phyloP scores from a whole-genome alignment of 2,113 vertebrate genomes.

The Procavia capensis region DNA sequence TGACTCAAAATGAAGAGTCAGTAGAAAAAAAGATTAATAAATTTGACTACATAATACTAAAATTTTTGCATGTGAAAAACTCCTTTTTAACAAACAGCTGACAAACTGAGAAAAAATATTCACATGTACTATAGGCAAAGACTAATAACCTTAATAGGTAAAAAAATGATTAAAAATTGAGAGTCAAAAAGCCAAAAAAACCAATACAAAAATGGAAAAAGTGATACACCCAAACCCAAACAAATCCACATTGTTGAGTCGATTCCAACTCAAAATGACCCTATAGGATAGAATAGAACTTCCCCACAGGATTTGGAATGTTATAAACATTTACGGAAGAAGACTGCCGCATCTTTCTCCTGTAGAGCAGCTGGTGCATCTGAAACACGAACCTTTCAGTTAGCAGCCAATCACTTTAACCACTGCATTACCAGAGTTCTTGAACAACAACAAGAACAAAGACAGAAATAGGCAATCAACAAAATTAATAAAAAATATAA shows the following conservation, averaged over 20 bases:
- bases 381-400: no score
- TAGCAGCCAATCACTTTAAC: no score
- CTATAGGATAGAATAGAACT: no score
- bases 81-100: background rate
- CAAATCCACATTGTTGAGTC: no score
- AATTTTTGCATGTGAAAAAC: background rate
- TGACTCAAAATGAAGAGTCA: background rate
- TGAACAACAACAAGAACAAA: background rate
- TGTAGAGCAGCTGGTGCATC: no score
- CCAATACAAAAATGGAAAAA: background rate
- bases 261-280: no score
- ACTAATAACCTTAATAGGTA: background rate
- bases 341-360: no score
- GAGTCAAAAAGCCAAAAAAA: background rate
- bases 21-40: background rate
- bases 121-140: background rate
- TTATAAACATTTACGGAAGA: no score
- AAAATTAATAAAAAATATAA: background rate
- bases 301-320: no score
- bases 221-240: no score
- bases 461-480: background rate
- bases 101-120: background rate
- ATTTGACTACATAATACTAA: constrained; percentile 19
- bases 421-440: no score
- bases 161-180: background rate